phyloP scores from a whole-genome alignment of 2,888 invertebrate species.

The Lasiommata megera region DNA sequence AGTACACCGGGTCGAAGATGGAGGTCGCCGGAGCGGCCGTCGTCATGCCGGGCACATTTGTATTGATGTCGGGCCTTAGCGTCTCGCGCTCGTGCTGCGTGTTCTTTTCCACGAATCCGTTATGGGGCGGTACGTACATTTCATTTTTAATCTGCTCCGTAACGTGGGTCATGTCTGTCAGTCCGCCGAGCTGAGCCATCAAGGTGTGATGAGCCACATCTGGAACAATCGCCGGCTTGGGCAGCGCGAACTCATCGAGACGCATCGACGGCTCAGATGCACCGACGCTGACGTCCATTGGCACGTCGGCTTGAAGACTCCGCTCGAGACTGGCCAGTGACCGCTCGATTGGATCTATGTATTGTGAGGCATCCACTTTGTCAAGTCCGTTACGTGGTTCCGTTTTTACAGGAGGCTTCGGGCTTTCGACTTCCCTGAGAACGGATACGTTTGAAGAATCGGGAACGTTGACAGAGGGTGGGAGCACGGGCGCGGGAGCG shows the following conservation, averaged over 20 bases:
- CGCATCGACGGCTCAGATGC: constrained; percentile 73
- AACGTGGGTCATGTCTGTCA: constrained; percentile 62
- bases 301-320: constrained; percentile 80
- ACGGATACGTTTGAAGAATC: constrained; percentile 48
- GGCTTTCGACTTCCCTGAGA: constrained; percentile 45
- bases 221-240: constrained; percentile 60
- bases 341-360: constrained; percentile 86
- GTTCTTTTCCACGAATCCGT: constrained; percentile 67
- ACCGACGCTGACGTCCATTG: constrained; percentile 77
- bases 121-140: constrained; percentile 64
- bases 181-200: constrained; percentile 72
- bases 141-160: constrained; percentile 66
- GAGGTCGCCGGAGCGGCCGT: constrained; percentile 81
- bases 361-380: constrained; percentile 67
- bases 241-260: constrained; percentile 69
- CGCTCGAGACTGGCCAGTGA: constrained; percentile 86
- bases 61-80: constrained; percentile 52
- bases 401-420: constrained; percentile 51
- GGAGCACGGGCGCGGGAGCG: constrained; percentile 22
- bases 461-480: constrained; percentile 29
- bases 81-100: constrained; percentile 57
- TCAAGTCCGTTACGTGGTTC: constrained; percentile 70
- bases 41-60: constrained; percentile 50
- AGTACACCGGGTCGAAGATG: constrained; percentile 84
- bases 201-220: constrained; percentile 65